These are phyloP conservation scores for Hydrolagus affinis DNA, from an alignment of 2,113 vertebrate species.

Conservation along the genomic window DNA sequence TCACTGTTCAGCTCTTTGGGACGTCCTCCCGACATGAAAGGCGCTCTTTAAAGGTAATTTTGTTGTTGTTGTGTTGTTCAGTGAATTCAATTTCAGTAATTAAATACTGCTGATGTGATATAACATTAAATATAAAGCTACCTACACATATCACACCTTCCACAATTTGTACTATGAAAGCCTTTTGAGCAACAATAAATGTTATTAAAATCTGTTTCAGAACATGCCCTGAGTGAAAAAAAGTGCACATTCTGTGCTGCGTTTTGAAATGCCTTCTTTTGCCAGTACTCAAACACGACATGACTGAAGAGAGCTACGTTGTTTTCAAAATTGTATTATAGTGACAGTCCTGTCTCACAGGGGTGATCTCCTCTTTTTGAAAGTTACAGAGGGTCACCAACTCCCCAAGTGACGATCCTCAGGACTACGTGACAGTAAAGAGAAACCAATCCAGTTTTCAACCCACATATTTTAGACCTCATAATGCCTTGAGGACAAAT, in stretches of 20 bases:
- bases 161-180: not conserved
- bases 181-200: not conserved
- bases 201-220: not conserved
- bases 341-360: not conserved
- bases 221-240: not conserved
- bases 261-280: not conserved
- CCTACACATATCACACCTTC: not conserved
- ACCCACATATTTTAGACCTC: not conserved
- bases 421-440: no score
- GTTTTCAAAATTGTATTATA: no score
- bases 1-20: no score
- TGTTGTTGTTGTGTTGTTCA: no score
- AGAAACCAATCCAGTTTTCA: no score
- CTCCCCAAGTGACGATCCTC: no score
- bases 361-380: not conserved
- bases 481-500: not conserved
- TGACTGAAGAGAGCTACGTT: no score
- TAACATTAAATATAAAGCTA: slow-evolving; percentile 16
- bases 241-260: not conserved
- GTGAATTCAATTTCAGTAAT: not conserved
- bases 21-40: no score
- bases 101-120: not conserved
- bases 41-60: no score
- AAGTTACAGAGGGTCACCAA: not conserved
- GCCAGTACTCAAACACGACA: no score